Percentiles rank a stretch among this genome's conserved stretches.
Conservation (phyloP, 2,113 vertebrate genomes). For the Brachyistius frenatus region DNA sequence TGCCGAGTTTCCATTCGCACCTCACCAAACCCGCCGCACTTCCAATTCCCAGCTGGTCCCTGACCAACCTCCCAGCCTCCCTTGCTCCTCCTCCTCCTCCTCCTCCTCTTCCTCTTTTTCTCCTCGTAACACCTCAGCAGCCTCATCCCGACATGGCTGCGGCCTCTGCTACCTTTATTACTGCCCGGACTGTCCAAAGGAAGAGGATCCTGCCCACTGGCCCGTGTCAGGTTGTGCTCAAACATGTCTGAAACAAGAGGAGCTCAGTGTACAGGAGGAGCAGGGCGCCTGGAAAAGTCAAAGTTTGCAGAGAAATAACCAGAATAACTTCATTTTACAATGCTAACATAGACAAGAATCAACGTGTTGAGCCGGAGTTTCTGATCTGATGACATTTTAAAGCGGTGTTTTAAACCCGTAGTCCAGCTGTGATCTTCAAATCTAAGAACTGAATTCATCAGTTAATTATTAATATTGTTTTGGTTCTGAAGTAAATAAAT, state of each 20-base stretch:
- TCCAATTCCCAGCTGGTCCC: constrained; percentile 71
- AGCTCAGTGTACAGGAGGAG: constrained; percentile 45
- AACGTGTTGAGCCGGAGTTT: background rate
- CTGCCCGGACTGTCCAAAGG: constrained; percentile 38
- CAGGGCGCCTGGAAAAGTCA: background rate
- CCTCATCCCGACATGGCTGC: constrained; percentile 22
- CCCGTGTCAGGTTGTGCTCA: constrained; percentile 58
- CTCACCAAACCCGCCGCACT: constrained; percentile 52
- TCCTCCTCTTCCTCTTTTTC: constrained; percentile 31
- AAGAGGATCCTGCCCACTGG: constrained; percentile 55
- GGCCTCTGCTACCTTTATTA: constrained; percentile 48
- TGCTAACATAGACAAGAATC: background rate
- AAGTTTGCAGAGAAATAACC: constrained; percentile 23
- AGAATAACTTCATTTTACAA: background rate
- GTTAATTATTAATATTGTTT: background rate
- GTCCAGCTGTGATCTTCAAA: background rate
- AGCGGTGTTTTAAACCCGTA: background rate
- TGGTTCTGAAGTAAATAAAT: background rate
- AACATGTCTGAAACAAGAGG: constrained; percentile 61
- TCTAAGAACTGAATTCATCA: background rate
- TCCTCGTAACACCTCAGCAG: constrained; percentile 42
- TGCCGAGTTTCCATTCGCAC: constrained; percentile 62
- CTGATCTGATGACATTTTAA: background rate
- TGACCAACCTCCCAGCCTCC: constrained; percentile 40
- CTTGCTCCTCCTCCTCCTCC: constrained; percentile 31